These are phyloP conservation scores for Lagocephalus sceleratus DNA, from an alignment of 2,797 vertebrate species.

Conservation along the genomic window DNA sequence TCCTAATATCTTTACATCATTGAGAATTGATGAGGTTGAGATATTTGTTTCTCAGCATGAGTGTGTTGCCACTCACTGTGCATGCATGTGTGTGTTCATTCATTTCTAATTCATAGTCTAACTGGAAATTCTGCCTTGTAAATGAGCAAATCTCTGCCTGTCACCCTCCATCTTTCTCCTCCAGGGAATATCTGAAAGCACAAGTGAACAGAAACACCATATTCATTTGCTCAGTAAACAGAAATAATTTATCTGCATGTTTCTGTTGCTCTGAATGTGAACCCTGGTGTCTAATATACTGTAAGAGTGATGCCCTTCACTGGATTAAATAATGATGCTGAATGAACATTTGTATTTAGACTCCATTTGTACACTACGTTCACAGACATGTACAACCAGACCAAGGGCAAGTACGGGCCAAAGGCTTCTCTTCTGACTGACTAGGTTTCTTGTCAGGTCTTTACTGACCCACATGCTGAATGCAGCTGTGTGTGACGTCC, in stretches of 20 bases:
- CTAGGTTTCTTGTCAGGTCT: not conserved
- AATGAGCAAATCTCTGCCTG: slow-evolving; percentile 25
- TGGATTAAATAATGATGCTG: too few relatives aligned
- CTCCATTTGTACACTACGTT: too few relatives aligned
- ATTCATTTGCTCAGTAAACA: too few relatives aligned
- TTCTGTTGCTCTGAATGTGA: too few relatives aligned
- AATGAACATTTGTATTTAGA: too few relatives aligned
- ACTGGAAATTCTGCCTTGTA: slow-evolving; percentile 22
- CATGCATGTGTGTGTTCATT: not conserved
- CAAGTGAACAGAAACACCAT: not conserved
- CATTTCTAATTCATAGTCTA: not conserved
- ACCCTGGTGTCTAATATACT: too few relatives aligned
- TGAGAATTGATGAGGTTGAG: not conserved
- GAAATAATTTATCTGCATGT: too few relatives aligned
- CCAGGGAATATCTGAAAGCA: not conserved
- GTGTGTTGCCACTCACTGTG: not conserved
- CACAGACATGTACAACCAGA: too few relatives aligned
- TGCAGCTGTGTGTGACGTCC: not conserved
- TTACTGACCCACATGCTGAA: not conserved
- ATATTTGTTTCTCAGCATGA: slow-evolving; percentile 21
- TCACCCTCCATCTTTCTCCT: too few relatives aligned
- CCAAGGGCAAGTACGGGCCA: not conserved
- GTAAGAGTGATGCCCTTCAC: too few relatives aligned
- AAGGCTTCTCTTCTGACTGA: not conserved
- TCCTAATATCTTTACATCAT: slow-evolving; percentile 8